A percentile compares a stretch with the other conserved stretches of the same genome.
phyloP scores from a whole-genome alignment of 2,888 invertebrate species.

The Metellina segmentata region DNA sequence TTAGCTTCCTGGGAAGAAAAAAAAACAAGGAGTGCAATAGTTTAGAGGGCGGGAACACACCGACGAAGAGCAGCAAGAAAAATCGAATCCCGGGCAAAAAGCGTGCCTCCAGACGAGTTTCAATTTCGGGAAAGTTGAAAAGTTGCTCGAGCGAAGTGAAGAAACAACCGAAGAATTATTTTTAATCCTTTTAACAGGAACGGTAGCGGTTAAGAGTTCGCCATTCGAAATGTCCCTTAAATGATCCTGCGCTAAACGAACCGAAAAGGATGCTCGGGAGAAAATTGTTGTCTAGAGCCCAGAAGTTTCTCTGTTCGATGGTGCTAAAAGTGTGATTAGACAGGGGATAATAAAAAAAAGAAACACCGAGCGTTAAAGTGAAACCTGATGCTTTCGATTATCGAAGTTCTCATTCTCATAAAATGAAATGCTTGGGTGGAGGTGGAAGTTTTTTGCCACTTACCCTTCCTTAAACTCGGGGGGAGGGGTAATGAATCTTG shows the following conservation, averaged over 20 bases:
- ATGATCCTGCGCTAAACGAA: constrained; percentile 52
- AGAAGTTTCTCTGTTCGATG: constrained; percentile 43
- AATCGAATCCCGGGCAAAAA: neutral
- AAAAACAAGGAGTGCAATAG: neutral
- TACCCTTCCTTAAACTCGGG: neutral
- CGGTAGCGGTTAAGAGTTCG: constrained; percentile 28
- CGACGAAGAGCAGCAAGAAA: neutral
- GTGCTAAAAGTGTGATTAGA: constrained; percentile 37
- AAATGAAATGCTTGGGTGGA: constrained; percentile 40
- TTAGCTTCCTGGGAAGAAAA: neutral
- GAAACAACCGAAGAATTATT: constrained; percentile 39
- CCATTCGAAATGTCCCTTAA: constrained; percentile 44
- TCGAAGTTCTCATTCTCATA: constrained; percentile 19
- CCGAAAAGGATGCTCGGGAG: constrained; percentile 37
- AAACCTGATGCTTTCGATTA: constrained; percentile 56
- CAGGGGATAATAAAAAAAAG: constrained; percentile 3
- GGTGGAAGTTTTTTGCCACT: neutral
- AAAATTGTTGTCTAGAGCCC: constrained; percentile 35
- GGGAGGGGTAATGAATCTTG: neutral
- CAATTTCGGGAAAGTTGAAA: constrained; percentile 43
- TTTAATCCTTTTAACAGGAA: constrained; percentile 45
- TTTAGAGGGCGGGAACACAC: neutral
- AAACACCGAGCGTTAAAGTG: constrained; percentile 38
- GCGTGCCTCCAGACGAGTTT: constrained; percentile 12
- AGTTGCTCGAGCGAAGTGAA: constrained; percentile 44